Conservation (phyloP, 2,888 invertebrate genomes). For the Harpalus rufipes region DNA sequence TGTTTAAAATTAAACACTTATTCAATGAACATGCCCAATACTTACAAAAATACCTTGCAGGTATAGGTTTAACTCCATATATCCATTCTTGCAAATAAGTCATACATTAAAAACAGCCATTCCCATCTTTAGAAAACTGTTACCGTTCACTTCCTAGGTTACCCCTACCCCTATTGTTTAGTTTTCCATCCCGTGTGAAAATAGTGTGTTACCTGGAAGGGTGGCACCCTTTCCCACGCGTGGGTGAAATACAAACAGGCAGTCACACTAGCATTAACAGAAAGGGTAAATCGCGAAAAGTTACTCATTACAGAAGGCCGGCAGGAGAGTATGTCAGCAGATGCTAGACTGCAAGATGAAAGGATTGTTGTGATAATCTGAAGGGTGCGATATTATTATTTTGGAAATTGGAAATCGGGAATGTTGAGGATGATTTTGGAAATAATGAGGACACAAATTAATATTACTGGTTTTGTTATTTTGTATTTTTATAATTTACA, state of each 20-base stretch:
- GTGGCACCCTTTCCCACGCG: constrained; percentile 48
- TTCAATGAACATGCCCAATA: too few species aligned
- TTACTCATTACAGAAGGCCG: background rate
- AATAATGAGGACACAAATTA: background rate
- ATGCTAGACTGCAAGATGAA: background rate
- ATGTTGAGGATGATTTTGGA: background rate
- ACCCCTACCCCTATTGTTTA: constrained; percentile 13
- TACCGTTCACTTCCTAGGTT: background rate
- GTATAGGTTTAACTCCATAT: background rate
- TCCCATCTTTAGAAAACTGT: constrained; percentile 9
- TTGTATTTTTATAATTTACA: too few species aligned
- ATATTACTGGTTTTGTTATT: background rate
- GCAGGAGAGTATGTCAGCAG: background rate
- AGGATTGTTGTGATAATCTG: background rate
- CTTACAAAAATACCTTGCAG: background rate
- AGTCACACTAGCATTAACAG: background rate
- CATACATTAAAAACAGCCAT: background rate
- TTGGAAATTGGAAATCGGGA: background rate
- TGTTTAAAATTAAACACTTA: too few species aligned
- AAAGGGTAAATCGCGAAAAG: constrained; percentile 4
- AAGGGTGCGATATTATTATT: background rate
- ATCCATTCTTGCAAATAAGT: background rate
- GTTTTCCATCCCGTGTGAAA: constrained; percentile 38
- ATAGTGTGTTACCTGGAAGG: constrained; percentile 41
- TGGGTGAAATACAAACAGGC: constrained; percentile 22